phyloP scores from a whole-genome alignment of 2,113 vertebrate species.

The Bettongia penicillata region DNA sequence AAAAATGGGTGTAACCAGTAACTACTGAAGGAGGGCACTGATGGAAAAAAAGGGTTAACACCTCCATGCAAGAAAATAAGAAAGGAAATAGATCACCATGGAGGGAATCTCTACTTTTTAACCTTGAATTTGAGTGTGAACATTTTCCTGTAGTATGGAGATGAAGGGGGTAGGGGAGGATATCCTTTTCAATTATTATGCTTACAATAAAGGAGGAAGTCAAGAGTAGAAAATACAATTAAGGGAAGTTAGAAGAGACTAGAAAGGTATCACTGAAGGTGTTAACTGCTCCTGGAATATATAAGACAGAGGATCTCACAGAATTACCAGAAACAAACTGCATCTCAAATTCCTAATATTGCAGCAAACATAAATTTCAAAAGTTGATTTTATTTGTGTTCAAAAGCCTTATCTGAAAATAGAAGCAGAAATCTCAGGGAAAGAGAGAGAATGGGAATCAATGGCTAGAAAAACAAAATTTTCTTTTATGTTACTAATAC shows the following conservation, averaged over 20 bases:
- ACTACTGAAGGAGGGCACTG: conserved; percentile 70
- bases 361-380: neutral
- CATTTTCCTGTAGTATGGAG: neutral
- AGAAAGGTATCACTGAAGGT: neutral
- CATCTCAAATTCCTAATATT: neutral
- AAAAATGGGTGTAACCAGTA: conserved; percentile 78
- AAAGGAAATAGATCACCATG: conserved; percentile 31
- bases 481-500: no score
- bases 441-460: neutral
- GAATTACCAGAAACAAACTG: neutral
- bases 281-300: conserved; percentile 21
- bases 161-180: neutral
- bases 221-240: neutral
- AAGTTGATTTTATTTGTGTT: neutral
- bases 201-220: neutral
- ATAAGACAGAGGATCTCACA: neutral
- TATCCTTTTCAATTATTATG: neutral
- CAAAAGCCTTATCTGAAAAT: neutral
- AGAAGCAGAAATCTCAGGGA: neutral
- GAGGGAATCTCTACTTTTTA: conserved; percentile 31
- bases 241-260: neutral
- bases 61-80: conserved; percentile 57
- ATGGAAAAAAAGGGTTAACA: conserved; percentile 63
- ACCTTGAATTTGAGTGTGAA: neutral
- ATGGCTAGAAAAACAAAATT: neutral